Evolutionary conservation across 2,113 vertebrate species (phyloP), one percentile per base, ranked within the genome.

Genomic region (Oostethus manadensis): DNA sequence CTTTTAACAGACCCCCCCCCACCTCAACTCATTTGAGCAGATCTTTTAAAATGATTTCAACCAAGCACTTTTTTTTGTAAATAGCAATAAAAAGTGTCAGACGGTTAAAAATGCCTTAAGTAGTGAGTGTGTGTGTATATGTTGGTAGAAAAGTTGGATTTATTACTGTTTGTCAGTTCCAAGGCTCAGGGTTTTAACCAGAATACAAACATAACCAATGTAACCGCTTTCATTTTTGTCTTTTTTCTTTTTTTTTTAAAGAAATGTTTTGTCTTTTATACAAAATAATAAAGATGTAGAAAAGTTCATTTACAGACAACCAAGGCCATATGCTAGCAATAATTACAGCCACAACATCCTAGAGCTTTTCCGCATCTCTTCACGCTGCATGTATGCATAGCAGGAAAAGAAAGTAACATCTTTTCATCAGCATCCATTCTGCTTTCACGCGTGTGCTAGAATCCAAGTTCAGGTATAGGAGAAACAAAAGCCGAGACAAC

Each of bases 241-340:
- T 20, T 18, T 8, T 4, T 18, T 8, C 40, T 55, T 55, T 38
- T 18, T 18, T 15, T 8, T 18, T 14, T 38, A 92, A 92, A 84
- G 90, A 93, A 96, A 93, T 74, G 2, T 84, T 87, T 85, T 88
- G 90, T 88, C 88, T 93, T 93, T 91, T 93, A 93, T 99, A 99
- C 93, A 97, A 97, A 98, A 94, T 95, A 94, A 95, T 91, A 94
- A 92, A 93, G 94, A 97, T 93, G 93, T 98, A 98, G 85, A 92
- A 96, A 99, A 98, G 93, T 93, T 94, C 87, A 96, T 99, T 95
- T 98, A 98, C 96, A 98, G 94, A 92, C 91, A 95, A 93, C 92
- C 93, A 96, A 96, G 94, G 93, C 93, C 93, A 93, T 94, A 92
- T 92, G 92, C 93, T 93, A 92, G 93, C 93, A 81, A 85, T 97